phyloP scores from a whole-genome alignment of 2,797 vertebrate genomes.

The Falco concolor region DNA sequence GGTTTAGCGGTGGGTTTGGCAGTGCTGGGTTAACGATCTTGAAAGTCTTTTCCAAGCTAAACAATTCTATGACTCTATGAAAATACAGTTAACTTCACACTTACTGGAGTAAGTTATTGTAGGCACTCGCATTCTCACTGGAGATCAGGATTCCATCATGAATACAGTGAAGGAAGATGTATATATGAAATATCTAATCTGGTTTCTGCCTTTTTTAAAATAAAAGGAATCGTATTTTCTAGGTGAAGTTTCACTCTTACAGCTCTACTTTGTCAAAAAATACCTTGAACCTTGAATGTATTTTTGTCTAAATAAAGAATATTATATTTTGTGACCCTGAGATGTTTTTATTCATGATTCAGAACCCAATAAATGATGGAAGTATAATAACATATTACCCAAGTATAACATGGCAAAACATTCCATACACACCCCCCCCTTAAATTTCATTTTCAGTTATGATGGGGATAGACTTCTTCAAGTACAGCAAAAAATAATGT shows the following conservation, averaged over 20 bases:
- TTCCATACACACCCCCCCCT: background rate
- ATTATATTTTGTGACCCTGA: background rate
- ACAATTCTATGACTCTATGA: no score
- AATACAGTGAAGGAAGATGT: background rate
- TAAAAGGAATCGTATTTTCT: background rate
- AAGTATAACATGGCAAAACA: background rate
- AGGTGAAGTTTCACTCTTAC: background rate
- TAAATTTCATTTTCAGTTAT: background rate
- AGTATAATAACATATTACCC: background rate
- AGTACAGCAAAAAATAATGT: background rate
- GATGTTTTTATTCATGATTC: background rate
- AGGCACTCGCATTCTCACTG: background rate
- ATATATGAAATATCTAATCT: background rate
- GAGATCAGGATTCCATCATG: background rate
- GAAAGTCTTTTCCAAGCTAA: no score
- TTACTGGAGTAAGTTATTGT: background rate
- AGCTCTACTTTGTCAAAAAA: background rate
- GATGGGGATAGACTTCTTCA: background rate
- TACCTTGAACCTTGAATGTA: background rate
- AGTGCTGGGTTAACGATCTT: no score
- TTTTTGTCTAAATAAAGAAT: background rate
- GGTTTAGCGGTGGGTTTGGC: no score
- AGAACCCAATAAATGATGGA: background rate
- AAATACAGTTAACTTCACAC: background rate
- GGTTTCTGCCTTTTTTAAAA: background rate